A percentile compares a stretch with the other conserved stretches of the same genome.
These are phyloP conservation scores for Teleiodes luculella DNA, from an alignment of 2,888 invertebrate species.

Conservation along the genomic window DNA sequence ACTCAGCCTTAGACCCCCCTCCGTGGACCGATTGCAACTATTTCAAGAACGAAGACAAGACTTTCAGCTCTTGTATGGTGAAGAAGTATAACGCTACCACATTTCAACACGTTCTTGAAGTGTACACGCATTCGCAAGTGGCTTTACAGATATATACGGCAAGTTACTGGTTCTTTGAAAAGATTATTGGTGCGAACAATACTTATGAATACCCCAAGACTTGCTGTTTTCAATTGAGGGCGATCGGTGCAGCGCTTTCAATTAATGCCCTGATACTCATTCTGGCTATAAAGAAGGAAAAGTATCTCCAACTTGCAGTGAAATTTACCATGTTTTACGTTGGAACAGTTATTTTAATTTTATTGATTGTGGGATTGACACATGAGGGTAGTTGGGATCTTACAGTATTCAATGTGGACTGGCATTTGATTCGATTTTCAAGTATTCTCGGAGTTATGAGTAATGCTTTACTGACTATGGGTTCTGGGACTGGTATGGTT, in stretches of 20 bases:
- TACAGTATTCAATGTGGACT: background rate
- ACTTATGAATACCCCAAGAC: slow-evolving; percentile 36
- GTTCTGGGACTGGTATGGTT: slow-evolving; percentile 57
- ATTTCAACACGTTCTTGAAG: slow-evolving; percentile 45
- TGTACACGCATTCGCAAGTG: background rate
- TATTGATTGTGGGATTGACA: slow-evolving; percentile 24
- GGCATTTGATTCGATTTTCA: background rate
- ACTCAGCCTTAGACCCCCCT: slow-evolving; percentile 50
- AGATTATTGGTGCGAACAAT: slow-evolving; percentile 52
- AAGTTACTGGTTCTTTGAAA: slow-evolving; percentile 56
- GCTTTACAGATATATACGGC: slow-evolving; percentile 51
- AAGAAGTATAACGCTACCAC: slow-evolving; percentile 57
- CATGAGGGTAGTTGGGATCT: background rate
- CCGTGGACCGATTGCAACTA: slow-evolving; percentile 59
- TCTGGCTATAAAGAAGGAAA: slow-evolving; percentile 51
- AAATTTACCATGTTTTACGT: slow-evolving; percentile 45
- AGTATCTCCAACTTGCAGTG: slow-evolving; percentile 39
- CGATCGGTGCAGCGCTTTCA: slow-evolving; percentile 33
- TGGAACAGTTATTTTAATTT: slow-evolving; percentile 38
- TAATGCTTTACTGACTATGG: slow-evolving; percentile 41
- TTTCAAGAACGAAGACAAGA: slow-evolving; percentile 32
- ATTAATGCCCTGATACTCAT: slow-evolving; percentile 41
- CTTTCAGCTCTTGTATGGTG: slow-evolving; percentile 49
- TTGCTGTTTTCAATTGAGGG: slow-evolving; percentile 50
- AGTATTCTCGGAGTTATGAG: background rate